Base-by-base conservation (phyloP, 2,113 vertebrate species). In the Bubalus kerabau region DNA sequence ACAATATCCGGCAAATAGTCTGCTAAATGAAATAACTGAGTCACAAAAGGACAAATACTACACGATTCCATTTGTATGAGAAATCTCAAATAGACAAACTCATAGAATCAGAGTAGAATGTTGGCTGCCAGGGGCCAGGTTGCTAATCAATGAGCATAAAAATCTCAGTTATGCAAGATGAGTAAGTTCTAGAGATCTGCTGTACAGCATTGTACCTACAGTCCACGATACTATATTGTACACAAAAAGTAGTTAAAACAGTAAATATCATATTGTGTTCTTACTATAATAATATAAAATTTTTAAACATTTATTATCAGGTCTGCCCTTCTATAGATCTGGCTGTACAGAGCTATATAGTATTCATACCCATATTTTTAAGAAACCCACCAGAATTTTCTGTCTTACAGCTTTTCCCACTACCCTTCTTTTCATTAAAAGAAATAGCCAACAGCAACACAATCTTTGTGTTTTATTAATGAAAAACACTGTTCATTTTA, bases 381-480 rank as follows among this genome's bases (percentile, higher is more conserved):
- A 91, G 62, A 97, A 97, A 87, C 62, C 30, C 17, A 94, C 95
- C 46, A 94, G 46, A 13, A 91, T 88, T 93, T 96, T 95, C 71
- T 91, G 30, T 85, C 82, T 86, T 81, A 67, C 32, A 67, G 50
- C 19, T 94, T 97, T 97, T 86, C 52, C 83, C n/a, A 96, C 24
- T 87, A 87, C 90, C 71, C 26, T 84, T 97, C 43, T 71, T 97
- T 96, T 98, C 86, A 97, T 95, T 97, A 94, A 96, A 94, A 97
- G 85, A 60, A 96, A 97, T 74, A 94, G 96, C 87, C 96, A 97
- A 97, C 40, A 93, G 84, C 94, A 87, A 95, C 83, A 98, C 80
- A 95, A 92, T 90, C 52, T 98, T 95, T 89, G 95, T 97, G 60
- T 97, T 97, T 97, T 93, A 94, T 96, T 98, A 64, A 97, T 89